phyloP scores from a whole-genome alignment of 2,797 vertebrate genomes.

The Hylomyscus alleni region DNA sequence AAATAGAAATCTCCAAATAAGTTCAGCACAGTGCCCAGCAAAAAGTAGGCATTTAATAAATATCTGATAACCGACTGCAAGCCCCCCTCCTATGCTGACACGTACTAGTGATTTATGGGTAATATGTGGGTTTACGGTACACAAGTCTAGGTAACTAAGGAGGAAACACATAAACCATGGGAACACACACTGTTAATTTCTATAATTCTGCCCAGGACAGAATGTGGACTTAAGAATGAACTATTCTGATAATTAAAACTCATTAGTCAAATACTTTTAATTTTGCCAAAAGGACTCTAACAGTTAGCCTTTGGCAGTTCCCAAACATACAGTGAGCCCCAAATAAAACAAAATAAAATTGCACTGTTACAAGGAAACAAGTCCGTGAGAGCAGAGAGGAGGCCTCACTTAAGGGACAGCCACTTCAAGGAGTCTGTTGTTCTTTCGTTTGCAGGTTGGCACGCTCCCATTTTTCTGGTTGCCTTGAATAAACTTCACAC shows the following conservation, averaged over 20 bases:
- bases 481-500: constrained; percentile 97
- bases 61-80: constrained; percentile 67
- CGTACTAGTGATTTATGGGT: constrained; percentile 75
- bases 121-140: constrained; percentile 80
- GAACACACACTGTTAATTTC: constrained; percentile 80
- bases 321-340: constrained; percentile 83
- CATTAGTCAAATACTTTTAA: constrained; percentile 84
- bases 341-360: constrained; percentile 88
- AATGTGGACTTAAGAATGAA: constrained; percentile 83
- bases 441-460: constrained; percentile 97
- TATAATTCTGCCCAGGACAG: constrained; percentile 80
- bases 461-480: constrained; percentile 95
- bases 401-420: constrained; percentile 92
- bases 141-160: constrained; percentile 83
- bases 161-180: constrained; percentile 68
- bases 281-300: constrained; percentile 88
- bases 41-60: constrained; percentile 77
- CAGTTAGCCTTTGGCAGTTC: constrained; percentile 83
- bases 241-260: constrained; percentile 82
- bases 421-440: constrained; percentile 98
- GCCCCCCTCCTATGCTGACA: constrained; percentile 78
- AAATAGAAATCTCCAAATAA: not conserved
- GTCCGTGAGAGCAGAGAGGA: constrained; percentile 82
- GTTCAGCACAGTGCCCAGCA: constrained; percentile 43
- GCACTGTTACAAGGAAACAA: constrained; percentile 90